phyloP scores from a whole-genome alignment of 2,113 vertebrate species.

The Pterocles gutturalis region DNA sequence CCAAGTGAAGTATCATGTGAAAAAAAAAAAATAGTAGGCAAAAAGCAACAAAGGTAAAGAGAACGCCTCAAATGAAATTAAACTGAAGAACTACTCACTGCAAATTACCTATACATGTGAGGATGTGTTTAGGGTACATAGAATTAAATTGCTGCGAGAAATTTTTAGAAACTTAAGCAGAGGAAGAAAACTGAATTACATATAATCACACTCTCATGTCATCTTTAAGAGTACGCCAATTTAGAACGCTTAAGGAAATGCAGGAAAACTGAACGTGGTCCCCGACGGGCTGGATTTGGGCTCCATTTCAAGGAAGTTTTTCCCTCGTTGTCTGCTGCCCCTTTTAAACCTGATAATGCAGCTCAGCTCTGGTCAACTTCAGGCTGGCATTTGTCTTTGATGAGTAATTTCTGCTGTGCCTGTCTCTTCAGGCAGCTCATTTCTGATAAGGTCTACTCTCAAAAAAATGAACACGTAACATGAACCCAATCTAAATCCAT shows the following conservation, averaged over 20 bases:
- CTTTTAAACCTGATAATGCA: conserved; percentile 41
- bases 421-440: conserved; percentile 28
- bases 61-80: conserved; percentile 31
- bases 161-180: conserved; percentile 53
- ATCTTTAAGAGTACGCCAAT: conserved; percentile 36
- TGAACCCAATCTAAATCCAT: background rate
- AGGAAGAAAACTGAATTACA: conserved; percentile 59
- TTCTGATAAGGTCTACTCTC: conserved; percentile 25
- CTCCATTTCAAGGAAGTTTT: conserved; percentile 50
- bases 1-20: background rate
- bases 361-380: conserved; percentile 34
- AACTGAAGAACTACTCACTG: conserved; percentile 10
- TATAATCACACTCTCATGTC: conserved; percentile 36
- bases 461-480: background rate
- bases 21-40: background rate
- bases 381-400: conserved; percentile 56
- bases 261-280: conserved; percentile 42
- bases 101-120: conserved; percentile 6
- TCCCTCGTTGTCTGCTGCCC: background rate
- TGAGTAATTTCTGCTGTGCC: conserved; percentile 34
- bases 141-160: conserved; percentile 53
- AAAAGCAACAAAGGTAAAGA: background rate
- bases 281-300: background rate
- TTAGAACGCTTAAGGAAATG: background rate
- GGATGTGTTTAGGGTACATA: background rate